These are phyloP conservation scores for Agelaius phoeniceus DNA, from an alignment of 2,113 vertebrate species.

Conservation along the genomic window DNA sequence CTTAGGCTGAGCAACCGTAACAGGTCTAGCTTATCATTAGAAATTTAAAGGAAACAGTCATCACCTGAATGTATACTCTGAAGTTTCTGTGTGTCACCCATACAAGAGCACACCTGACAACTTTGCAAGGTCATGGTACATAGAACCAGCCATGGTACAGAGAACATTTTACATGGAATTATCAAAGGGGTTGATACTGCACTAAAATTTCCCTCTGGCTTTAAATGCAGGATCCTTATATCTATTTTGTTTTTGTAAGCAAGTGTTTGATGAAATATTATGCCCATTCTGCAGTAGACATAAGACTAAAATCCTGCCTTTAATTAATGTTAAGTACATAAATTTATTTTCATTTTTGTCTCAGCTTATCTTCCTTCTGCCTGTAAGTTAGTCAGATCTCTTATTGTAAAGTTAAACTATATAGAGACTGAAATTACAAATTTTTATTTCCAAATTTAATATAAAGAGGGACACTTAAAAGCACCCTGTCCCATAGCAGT, in stretches of 20 bases:
- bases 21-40: background rate
- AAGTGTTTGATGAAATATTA: background rate
- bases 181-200: background rate
- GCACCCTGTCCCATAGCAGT: background rate
- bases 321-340: background rate
- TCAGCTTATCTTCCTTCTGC: background rate
- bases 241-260: background rate
- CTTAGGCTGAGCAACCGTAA: background rate
- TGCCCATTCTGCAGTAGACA: background rate
- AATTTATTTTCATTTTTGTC: background rate
- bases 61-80: background rate
- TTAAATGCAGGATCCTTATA: background rate
- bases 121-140: background rate
- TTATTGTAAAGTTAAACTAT: background rate
- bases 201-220: background rate
- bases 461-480: background rate
- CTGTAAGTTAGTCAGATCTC: background rate
- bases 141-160: background rate
- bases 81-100: background rate
- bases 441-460: background rate
- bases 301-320: background rate
- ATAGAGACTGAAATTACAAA: background rate
- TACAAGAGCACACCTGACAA: accelerated
- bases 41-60: background rate
- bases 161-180: background rate